Evolutionary conservation across 37 sponge, comb jelly and placozoan genomes (phyloP).

Genomic region (Chondrilla cf. caribensis): DNA sequence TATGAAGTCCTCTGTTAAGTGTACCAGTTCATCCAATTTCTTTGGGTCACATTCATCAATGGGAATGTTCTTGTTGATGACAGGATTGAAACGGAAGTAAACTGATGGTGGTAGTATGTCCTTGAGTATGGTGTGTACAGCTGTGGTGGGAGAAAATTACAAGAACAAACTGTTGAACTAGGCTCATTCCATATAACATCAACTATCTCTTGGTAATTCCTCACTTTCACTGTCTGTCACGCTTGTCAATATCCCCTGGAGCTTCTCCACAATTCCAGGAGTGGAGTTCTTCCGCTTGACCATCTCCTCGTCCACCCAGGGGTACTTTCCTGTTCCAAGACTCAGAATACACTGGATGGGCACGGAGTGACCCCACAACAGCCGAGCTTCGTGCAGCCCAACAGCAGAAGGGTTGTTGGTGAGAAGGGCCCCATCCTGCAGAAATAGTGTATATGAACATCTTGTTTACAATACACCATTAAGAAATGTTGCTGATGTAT

Average conservation of each 20-base stretch:
- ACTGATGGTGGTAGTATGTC: slow-evolving; percentile 58
- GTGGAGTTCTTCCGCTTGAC: neutral
- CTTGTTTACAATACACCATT: too few relatives aligned
- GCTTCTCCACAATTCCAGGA: slow-evolving; percentile 53
- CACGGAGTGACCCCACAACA: slow-evolving; percentile 61
- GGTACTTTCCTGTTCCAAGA: slow-evolving; percentile 75
- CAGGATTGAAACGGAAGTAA: slow-evolving; percentile 85
- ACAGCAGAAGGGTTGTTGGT: slow-evolving; percentile 88
- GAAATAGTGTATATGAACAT: neutral
- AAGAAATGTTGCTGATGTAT: too few relatives aligned
- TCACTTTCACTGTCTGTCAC: slow-evolving; percentile 86
- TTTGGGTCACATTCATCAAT: slow-evolving; percentile 71
- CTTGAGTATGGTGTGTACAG: slow-evolving; percentile 65
- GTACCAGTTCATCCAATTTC: slow-evolving; percentile 46
- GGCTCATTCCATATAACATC: too few relatives aligned
- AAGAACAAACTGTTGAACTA: neutral
- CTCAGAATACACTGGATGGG: slow-evolving; percentile 85
- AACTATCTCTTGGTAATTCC: too few relatives aligned
- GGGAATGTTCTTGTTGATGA: slow-evolving; percentile 56
- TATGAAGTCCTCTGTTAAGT: slow-evolving; percentile 54
- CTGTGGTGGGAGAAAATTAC: slow-evolving; percentile 28
- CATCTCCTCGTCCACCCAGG: neutral
- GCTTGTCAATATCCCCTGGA: slow-evolving; percentile 60
- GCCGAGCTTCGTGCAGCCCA: slow-evolving; percentile 80
- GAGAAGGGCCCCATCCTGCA: slow-evolving; percentile 84